phyloP scores from a whole-genome alignment of 2,113 vertebrate genomes.

The Carlito syrichta region DNA sequence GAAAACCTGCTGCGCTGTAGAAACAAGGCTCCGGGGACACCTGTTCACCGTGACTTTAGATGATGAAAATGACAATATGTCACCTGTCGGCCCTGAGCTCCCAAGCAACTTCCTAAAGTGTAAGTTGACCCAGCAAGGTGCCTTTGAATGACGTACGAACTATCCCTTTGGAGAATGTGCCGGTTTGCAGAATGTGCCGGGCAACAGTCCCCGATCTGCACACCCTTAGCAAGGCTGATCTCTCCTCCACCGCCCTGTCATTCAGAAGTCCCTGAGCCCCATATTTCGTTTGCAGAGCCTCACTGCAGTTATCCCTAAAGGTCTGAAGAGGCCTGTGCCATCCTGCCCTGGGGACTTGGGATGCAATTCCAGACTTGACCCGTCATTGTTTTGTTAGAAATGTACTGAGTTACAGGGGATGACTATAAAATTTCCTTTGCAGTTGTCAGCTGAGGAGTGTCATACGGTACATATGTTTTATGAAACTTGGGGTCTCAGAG shows the following conservation, averaged over 20 bases:
- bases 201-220: neutral
- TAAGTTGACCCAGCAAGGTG: neutral
- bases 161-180: neutral
- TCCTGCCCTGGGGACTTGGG: neutral
- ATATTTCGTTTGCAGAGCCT: neutral
- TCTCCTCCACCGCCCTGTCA: neutral
- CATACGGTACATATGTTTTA: neutral
- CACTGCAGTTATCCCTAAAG: neutral
- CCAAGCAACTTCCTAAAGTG: neutral
- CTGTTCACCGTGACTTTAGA: neutral
- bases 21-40: neutral
- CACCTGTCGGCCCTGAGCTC: neutral
- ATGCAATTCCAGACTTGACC: neutral
- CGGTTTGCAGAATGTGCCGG: too few relatives aligned
- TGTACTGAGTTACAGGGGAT: neutral
- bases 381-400: neutral
- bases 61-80: neutral
- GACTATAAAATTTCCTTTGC: neutral
- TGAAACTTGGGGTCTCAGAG: neutral
- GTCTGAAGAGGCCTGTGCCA: rapidly evolving
- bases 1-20: neutral
- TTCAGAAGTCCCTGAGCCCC: neutral
- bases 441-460: neutral
- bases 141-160: neutral
- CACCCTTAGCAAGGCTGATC: neutral